These are phyloP conservation scores for Hemibagrus wyckioides DNA, from an alignment of 2,113 vertebrate genomes.

Conservation along the genomic window DNA sequence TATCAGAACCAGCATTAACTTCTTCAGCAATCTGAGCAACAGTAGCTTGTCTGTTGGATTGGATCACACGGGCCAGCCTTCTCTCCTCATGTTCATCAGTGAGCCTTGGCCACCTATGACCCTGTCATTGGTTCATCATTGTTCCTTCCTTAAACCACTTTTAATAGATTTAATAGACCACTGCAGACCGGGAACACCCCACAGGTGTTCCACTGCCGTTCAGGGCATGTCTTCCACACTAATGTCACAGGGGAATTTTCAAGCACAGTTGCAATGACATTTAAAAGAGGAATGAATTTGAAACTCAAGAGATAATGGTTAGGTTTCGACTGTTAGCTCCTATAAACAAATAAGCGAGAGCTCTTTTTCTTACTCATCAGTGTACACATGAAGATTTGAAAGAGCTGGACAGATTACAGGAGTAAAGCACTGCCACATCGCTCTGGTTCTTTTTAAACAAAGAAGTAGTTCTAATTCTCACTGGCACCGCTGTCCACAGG, in stretches of 20 bases:
- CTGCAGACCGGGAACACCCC: no score
- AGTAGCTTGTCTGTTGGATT: no score
- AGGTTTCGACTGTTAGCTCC: background rate
- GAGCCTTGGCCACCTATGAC: no score
- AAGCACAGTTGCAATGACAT: background rate
- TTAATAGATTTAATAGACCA: no score
- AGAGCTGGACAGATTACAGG: background rate
- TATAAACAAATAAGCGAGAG: background rate
- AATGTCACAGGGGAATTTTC: background rate
- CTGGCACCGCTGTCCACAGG: background rate
- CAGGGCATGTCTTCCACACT: background rate
- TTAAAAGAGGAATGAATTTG: background rate
- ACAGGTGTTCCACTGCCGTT: no score
- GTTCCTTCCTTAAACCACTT: no score
- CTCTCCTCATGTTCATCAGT: no score
- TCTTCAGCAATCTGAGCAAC: no score
- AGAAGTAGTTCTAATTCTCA: background rate
- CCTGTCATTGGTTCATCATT: no score
- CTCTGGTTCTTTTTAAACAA: background rate
- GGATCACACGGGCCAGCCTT: no score
- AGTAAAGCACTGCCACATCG: background rate
- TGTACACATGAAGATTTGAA: background rate
- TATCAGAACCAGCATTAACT: no score
- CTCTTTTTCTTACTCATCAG: background rate
- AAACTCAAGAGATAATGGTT: background rate